Evolutionary conservation across 2,888 invertebrate genomes (phyloP), one percentile per base, ranked within the genome.

Genomic region (Cryptophagus acutangulus): DNA sequence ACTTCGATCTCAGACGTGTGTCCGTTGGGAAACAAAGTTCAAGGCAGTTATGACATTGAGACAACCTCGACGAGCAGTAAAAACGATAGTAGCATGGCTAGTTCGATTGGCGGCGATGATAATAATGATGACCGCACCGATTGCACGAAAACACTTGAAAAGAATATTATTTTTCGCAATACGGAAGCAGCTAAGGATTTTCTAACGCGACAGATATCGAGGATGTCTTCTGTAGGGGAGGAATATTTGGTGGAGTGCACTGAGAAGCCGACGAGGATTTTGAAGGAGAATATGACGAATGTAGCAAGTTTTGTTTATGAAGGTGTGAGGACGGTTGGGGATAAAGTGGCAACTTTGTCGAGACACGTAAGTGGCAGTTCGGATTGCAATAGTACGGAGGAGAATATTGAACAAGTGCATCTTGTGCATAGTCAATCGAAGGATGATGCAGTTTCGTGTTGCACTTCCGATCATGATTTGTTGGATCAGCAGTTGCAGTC

Each of bases 171-270:
- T 56, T 82, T 85, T 61, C 79, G 85, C n/a, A 84, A 86, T 61
- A 83, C 84, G 17, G 83, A 83, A 70, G 83, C 84, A 31, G 86
- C 87, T 2, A 76, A 79, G 55, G 84, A 87, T 55, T 87, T 84
- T 67, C 66, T 87, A 36, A 83, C 82, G 12, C 74, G 80, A 52
- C 87, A 87, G 57, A 69, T 85, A 13, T 52, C 83, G 1, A 82
- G 83, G 79, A 82, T 84, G 36, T 82, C 83, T 9, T 81, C 82
- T 6, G 68, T 75, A 5, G 79, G 81, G 33, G 84, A 84, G 62
- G 82, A 82, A 57, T 76, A 80, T 55, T 65, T 81, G 34, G 75
- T 78, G 14, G 82, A 82, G 59, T 79, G 76, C 53, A 75, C 79
- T 18, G 81, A 81, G 51, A 79, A 77, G 60, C 79, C 81, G 9